phyloP scores from a whole-genome alignment of 2,113 vertebrate species.

The Scatophagus argus region DNA sequence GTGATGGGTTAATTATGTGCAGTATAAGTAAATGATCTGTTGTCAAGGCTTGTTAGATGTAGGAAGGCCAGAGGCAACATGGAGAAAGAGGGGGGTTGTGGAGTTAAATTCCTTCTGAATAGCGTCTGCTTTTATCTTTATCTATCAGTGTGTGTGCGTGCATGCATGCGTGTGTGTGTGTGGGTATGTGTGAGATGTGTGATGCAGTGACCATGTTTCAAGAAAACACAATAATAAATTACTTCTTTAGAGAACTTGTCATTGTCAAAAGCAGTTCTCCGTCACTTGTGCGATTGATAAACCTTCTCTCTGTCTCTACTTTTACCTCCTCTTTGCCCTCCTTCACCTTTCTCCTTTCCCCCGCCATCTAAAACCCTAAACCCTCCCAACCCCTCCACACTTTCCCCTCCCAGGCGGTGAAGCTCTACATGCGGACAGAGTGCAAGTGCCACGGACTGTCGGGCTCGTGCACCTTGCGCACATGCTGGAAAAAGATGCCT shows the following conservation, averaged over 20 bases:
- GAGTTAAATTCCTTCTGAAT: conserved; percentile 82
- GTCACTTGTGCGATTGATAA: conserved; percentile 40
- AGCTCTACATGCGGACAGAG: conserved; percentile 95
- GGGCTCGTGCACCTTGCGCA: conserved; percentile 94
- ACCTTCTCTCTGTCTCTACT: conserved; percentile 15
- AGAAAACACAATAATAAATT: conserved; percentile 63
- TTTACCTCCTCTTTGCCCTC: conserved; percentile 25
- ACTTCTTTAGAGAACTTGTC: conserved; percentile 28
- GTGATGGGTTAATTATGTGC: conserved; percentile 84
- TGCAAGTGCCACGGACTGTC: conserved; percentile 98
- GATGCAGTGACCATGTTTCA: conserved; percentile 32
- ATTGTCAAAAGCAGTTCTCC: conserved; percentile 27
- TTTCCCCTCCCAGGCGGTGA: conserved; percentile 87
- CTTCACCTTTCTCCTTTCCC: conserved; percentile 24
- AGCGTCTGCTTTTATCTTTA: conserved; percentile 84
- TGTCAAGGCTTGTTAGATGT: conserved; percentile 84
- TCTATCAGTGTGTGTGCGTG: conserved; percentile 74
- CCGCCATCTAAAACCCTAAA: conserved; percentile 1
- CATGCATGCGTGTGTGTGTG: conserved; percentile 33
- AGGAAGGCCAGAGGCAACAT: conserved; percentile 80
- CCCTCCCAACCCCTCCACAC: neutral
- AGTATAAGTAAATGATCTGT: conserved; percentile 83
- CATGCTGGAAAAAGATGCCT: conserved; percentile 99
- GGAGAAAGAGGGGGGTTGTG: conserved; percentile 62
- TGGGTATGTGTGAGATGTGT: conserved; percentile 29